Evolutionary conservation across 1,140 invertebrate species (phyloP).

Genomic region (Phocides pigmalion): DNA sequence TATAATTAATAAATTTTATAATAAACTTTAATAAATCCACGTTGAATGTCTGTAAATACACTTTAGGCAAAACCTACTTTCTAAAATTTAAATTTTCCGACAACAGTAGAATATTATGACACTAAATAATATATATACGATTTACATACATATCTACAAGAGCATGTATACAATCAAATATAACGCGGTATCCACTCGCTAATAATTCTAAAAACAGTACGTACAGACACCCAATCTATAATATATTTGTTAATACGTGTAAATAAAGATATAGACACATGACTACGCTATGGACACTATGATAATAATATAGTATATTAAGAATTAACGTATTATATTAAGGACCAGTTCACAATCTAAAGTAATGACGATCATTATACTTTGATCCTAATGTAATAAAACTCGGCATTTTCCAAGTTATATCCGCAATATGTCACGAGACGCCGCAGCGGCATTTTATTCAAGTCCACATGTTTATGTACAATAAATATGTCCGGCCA

Average conservation of each 20-base stretch:
- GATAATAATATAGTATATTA: conserved; percentile 13
- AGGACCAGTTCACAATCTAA: not conserved
- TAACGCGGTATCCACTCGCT: not conserved
- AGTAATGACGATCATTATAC: no score
- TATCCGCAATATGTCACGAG: no score
- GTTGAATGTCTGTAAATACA: conserved; percentile 9
- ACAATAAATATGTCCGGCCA: no score
- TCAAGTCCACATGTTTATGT: no score
- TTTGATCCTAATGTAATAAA: no score
- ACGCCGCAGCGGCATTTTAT: no score
- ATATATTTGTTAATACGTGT: conserved; percentile 5
- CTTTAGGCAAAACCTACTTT: not conserved
- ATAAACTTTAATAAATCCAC: conserved; percentile 3
- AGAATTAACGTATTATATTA: not conserved
- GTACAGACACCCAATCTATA: conserved; percentile 10
- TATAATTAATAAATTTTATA: conserved; percentile 19
- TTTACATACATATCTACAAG: conserved; percentile 1
- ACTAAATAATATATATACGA: conserved; percentile 1
- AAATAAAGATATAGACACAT: conserved; percentile 13
- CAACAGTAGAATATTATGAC: not conserved
- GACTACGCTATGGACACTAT: conserved; percentile 4
- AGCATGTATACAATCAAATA: not conserved
- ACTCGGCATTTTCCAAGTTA: no score
- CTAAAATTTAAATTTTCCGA: not conserved
- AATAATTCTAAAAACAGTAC: not conserved